Conservation (phyloP, 2,797 vertebrate species). For the Poeciliopsis infans region DNA sequence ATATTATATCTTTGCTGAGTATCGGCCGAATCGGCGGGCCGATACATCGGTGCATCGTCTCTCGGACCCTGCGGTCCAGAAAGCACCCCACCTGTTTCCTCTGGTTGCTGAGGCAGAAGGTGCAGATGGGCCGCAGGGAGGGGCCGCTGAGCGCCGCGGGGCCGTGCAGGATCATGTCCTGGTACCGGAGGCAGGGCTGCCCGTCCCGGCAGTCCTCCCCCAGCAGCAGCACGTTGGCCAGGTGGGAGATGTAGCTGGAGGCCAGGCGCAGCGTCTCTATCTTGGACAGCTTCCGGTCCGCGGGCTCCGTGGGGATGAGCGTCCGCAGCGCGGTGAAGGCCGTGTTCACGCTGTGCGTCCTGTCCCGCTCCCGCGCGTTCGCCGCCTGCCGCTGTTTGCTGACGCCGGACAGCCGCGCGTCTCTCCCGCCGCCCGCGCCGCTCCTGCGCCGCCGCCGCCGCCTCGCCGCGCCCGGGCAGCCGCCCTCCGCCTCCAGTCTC, state of each 20-base stretch:
- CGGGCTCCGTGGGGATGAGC: slow-evolving; percentile 91
- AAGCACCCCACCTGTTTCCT: slow-evolving; percentile 83
- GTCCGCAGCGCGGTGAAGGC: slow-evolving; percentile 89
- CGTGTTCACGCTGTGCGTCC: slow-evolving; percentile 91
- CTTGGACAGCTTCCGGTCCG: slow-evolving; percentile 90
- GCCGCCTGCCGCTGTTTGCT: slow-evolving; percentile 88
- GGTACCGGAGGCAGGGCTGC: slow-evolving; percentile 82
- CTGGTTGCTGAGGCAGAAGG: slow-evolving; percentile 91
- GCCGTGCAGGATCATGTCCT: slow-evolving; percentile 67
- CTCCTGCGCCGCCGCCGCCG: slow-evolving; percentile 44
- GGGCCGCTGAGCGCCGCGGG: slow-evolving; percentile 49
- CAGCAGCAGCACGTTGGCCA: slow-evolving; percentile 87
- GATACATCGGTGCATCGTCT: no score
- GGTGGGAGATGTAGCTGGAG: slow-evolving; percentile 91
- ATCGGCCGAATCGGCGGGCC: no score
- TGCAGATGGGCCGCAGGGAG: slow-evolving; percentile 87
- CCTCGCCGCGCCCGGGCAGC: slow-evolving; percentile 11
- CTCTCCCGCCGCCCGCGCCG: slow-evolving; percentile 37
- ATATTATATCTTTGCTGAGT: no score
- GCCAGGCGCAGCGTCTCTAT: slow-evolving; percentile 92
- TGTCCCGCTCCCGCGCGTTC: slow-evolving; percentile 89
- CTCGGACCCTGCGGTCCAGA: background rate
- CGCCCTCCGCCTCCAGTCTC: background rate
- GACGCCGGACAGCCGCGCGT: slow-evolving; percentile 60
- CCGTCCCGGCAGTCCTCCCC: slow-evolving; percentile 81